phyloP scores from a whole-genome alignment of 2,888 invertebrate species.

The Meandrusa payeni region DNA sequence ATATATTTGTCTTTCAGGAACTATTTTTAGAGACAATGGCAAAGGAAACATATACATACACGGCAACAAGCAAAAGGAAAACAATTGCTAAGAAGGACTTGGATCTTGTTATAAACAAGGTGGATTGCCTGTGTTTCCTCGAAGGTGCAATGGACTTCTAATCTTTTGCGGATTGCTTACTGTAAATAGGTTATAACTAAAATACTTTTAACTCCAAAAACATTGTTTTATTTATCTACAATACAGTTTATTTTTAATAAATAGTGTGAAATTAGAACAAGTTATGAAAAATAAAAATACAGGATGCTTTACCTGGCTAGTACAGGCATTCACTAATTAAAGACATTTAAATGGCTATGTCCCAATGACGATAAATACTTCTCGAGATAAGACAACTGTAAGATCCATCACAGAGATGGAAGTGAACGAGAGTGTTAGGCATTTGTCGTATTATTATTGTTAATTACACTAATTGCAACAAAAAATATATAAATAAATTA shows the following conservation, averaged over 20 bases:
- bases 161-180: conserved; percentile 10
- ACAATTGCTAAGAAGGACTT: conserved; percentile 91
- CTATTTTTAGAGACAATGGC: conserved; percentile 91
- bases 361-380: too few relatives aligned
- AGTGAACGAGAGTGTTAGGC: too few relatives aligned
- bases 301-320: too few relatives aligned
- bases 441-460: too few relatives aligned
- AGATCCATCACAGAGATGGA: too few relatives aligned
- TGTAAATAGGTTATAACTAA: neutral
- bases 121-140: conserved; percentile 90
- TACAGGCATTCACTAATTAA: too few relatives aligned
- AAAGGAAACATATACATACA: conserved; percentile 88
- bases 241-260: too few relatives aligned
- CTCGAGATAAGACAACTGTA: too few relatives aligned
- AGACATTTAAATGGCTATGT: too few relatives aligned
- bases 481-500: neutral
- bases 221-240: neutral
- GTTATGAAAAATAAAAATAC: too few relatives aligned
- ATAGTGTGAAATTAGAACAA: too few relatives aligned
- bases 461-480: neutral
- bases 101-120: conserved; percentile 87
- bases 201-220: neutral
- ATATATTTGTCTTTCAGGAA: conserved; percentile 83
- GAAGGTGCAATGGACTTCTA: conserved; percentile 89
- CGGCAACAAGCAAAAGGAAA: conserved; percentile 89